Percentiles rank a stretch among this genome's conserved stretches.
Evolutionary conservation across 2,113 vertebrate genomes (phyloP).

Genomic region (Thalassoma bifasciatum): DNA sequence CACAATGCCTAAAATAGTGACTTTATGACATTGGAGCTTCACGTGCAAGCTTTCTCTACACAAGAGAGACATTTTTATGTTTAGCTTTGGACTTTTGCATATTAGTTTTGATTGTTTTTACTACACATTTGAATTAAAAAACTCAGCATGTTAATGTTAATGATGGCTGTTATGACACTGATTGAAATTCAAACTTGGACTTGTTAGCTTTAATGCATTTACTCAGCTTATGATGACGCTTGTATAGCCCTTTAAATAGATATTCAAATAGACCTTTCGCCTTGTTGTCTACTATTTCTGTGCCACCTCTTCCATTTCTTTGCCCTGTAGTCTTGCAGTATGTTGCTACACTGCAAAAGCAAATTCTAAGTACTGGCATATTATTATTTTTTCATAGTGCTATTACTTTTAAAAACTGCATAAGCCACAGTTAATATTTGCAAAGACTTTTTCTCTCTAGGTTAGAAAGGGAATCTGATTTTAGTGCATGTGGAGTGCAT

Average conservation of each 20-base stretch:
- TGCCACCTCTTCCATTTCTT: constrained; percentile 47
- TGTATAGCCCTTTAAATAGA: constrained; percentile 84
- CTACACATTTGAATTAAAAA: constrained; percentile 60
- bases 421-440: constrained; percentile 76
- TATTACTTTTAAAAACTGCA: constrained; percentile 74
- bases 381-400: constrained; percentile 53
- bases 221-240: constrained; percentile 66
- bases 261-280: constrained; percentile 68
- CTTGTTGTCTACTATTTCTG: constrained; percentile 49
- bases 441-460: constrained; percentile 50
- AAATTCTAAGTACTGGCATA: constrained; percentile 73
- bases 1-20: constrained; percentile 58
- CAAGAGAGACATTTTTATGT: constrained; percentile 58
- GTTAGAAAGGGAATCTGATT: constrained; percentile 57
- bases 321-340: constrained; percentile 59
- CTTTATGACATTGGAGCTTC: constrained; percentile 63
- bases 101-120: constrained; percentile 82
- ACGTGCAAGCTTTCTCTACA: constrained; percentile 62
- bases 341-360: constrained; percentile 71
- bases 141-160: constrained; percentile 57
- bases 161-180: constrained; percentile 58
- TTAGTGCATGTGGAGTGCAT: constrained; percentile 71
- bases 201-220: constrained; percentile 60
- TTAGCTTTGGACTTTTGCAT: constrained; percentile 81
- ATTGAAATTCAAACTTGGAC: constrained; percentile 60